phyloP scores from a whole-genome alignment of 2,797 vertebrate genomes.

The Ambastaia sidthimunki region DNA sequence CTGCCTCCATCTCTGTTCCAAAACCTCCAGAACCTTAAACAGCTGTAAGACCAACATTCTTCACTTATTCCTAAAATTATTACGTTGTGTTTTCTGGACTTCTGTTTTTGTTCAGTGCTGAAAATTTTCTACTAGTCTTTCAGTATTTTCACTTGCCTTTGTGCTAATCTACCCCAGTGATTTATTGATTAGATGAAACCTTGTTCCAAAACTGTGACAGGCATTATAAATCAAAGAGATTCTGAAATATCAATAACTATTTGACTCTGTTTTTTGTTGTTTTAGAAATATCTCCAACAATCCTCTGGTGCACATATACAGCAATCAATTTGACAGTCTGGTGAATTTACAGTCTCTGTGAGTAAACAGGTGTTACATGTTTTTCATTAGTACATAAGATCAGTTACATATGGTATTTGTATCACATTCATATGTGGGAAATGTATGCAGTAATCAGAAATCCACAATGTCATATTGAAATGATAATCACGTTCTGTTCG shows the following conservation, averaged over 20 bases:
- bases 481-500: not conserved
- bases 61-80: not conserved
- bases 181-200: slow-evolving; percentile 25
- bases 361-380: slow-evolving; percentile 54
- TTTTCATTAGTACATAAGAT: not conserved
- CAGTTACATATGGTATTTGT: not conserved
- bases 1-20: slow-evolving; percentile 65
- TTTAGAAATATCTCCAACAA: slow-evolving; percentile 78
- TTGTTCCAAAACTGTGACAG: slow-evolving; percentile 17
- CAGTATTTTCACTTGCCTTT: not conserved
- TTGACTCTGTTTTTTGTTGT: slow-evolving; percentile 25
- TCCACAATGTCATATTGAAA: not conserved
- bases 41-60: slow-evolving; percentile 66
- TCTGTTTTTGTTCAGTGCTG: not conserved
- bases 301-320: slow-evolving; percentile 64
- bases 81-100: not conserved
- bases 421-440: not conserved
- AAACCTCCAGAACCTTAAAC: slow-evolving; percentile 68
- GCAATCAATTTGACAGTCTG: slow-evolving; percentile 71
- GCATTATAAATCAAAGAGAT: not conserved
- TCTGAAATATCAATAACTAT: slow-evolving; percentile 1
- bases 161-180: not conserved
- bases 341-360: slow-evolving; percentile 73
- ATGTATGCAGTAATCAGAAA: not conserved
- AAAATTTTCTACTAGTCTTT: not conserved